These are phyloP conservation scores for Paramacrobiotus metropolitanus DNA, from an alignment of 1,140 invertebrate genomes.

Conservation along the genomic window DNA sequence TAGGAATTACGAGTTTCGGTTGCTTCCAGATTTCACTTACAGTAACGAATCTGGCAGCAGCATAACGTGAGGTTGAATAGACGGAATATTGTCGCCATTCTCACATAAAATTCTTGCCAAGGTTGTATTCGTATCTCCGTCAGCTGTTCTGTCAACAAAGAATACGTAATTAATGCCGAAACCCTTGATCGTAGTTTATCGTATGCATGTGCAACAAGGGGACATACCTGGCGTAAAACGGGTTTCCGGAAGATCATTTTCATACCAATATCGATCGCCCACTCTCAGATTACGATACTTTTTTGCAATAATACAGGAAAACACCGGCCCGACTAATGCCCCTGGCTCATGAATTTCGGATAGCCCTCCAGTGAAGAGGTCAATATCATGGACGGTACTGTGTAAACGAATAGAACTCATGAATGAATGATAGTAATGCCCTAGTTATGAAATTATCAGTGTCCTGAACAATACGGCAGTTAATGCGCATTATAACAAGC, in stretches of 20 bases:
- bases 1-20: too few species aligned
- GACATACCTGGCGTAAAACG: slow-evolving; percentile 42
- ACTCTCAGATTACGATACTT: slow-evolving; percentile 53
- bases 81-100: slow-evolving; percentile 45
- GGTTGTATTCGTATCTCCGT: slow-evolving; percentile 49
- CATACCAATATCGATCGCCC: slow-evolving; percentile 84
- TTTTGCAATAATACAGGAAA: slow-evolving; percentile 47
- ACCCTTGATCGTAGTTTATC: too few species aligned
- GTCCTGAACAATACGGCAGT: too few species aligned
- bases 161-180: too few species aligned
- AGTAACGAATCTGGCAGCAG: slow-evolving; percentile 61
- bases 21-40: too few species aligned
- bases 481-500: too few species aligned
- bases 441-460: too few species aligned
- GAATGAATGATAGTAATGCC: too few species aligned
- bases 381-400: slow-evolving; percentile 47
- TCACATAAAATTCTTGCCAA: slow-evolving; percentile 64
- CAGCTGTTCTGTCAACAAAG: slow-evolving; percentile 43
- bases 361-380: slow-evolving; percentile 59
- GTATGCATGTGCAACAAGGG: too few species aligned
- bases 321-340: slow-evolving; percentile 50
- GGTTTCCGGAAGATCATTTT: slow-evolving; percentile 74
- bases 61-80: slow-evolving; percentile 63
- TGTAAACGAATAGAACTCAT: too few species aligned
- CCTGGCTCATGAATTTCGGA: slow-evolving; percentile 47